Evolutionary conservation across 2,113 vertebrate species (phyloP).

Genomic region (Sitta europaea): DNA sequence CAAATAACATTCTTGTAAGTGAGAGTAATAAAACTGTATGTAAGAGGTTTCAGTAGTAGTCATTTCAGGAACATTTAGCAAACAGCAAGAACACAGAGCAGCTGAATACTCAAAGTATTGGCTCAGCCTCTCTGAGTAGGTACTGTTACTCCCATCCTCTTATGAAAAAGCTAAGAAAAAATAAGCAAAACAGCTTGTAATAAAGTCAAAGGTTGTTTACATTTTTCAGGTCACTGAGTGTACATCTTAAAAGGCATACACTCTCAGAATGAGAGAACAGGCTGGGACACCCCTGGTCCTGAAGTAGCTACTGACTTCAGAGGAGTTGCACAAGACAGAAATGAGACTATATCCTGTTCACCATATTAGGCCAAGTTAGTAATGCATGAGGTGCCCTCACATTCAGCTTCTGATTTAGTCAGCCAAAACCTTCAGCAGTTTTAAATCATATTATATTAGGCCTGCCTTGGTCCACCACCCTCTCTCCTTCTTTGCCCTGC

Average conservation of each 20-base stretch:
- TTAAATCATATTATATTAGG: background rate
- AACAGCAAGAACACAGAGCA: background rate
- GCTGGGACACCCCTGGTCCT: background rate
- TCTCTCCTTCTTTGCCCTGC: background rate
- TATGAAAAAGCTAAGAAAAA: background rate
- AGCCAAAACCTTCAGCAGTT: constrained; percentile 10
- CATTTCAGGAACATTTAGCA: background rate
- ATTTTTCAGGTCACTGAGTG: background rate
- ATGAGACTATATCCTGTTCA: constrained; percentile 26
- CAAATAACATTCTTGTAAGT: background rate
- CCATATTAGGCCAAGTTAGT: constrained; percentile 29
- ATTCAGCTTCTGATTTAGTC: constrained; percentile 38
- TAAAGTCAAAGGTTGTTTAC: background rate
- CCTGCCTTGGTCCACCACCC: background rate
- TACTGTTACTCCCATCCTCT: background rate
- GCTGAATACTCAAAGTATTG: background rate
- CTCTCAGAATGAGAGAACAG: background rate
- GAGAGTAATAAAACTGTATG: background rate
- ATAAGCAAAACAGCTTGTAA: background rate
- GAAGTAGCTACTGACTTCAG: background rate
- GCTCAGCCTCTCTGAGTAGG: background rate
- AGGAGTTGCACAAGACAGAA: constrained; percentile 18
- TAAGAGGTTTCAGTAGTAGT: background rate
- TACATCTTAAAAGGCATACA: background rate
- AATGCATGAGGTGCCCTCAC: background rate